Conservation (phyloP, 2,113 vertebrate species). For the Ctenodactylus gundi region DNA sequence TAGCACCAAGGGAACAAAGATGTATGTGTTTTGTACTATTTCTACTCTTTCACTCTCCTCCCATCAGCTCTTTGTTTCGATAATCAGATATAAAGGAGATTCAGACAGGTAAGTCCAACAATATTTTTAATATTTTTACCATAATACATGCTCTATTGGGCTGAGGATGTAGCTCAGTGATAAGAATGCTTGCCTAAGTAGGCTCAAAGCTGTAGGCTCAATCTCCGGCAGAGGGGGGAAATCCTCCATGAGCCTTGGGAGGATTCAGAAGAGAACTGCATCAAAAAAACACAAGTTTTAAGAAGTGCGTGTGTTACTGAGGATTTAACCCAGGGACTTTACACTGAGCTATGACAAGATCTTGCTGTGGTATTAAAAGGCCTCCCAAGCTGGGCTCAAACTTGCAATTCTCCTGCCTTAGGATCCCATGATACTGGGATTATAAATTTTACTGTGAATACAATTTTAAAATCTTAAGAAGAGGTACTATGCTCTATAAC, state of each 20-base stretch:
- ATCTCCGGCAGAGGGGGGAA: too few species aligned
- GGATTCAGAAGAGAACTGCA: background rate
- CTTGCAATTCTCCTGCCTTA: background rate
- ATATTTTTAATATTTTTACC: background rate
- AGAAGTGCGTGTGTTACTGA: background rate
- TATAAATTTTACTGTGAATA: too few species aligned
- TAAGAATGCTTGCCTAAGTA: background rate
- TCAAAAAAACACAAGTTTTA: background rate
- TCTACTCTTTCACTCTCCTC: background rate
- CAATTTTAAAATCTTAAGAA: background rate
- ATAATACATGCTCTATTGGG: background rate
- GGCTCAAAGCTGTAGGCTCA: background rate
- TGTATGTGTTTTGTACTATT: background rate
- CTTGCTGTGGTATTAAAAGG: too few species aligned
- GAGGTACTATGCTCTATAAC: background rate
- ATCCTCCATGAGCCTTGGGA: background rate
- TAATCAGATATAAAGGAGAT: conserved; percentile 6
- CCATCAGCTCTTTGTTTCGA: conserved; percentile 13
- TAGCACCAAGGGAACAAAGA: background rate
- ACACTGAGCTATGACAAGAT: background rate
- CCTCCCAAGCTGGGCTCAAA: background rate
- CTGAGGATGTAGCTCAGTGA: background rate
- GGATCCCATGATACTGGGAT: background rate
- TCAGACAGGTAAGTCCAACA: background rate
- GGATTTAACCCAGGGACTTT: background rate